Conservation (phyloP, 2,888 invertebrate genomes). For the Lycia hirtaria region DNA sequence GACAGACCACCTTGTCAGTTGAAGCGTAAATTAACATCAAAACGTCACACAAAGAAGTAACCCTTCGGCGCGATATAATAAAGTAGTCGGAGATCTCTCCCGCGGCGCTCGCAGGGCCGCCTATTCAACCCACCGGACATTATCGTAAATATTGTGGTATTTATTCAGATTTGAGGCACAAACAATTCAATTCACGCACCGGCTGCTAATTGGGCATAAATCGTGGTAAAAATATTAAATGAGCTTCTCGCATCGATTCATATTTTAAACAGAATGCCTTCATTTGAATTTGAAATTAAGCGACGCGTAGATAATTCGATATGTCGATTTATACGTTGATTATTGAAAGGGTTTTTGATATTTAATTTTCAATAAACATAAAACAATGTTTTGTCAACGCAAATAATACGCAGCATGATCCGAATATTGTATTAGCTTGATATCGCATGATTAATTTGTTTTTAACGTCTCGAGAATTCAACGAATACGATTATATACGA, state of each 20-base stretch:
- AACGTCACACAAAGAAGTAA: slow-evolving; percentile 79
- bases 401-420: slow-evolving; percentile 50
- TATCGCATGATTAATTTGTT: slow-evolving; percentile 59
- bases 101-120: slow-evolving; percentile 68
- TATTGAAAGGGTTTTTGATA: slow-evolving; percentile 55
- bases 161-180: slow-evolving; percentile 81
- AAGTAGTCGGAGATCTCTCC: slow-evolving; percentile 65
- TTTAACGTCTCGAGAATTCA: slow-evolving; percentile 51
- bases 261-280: slow-evolving; percentile 75
- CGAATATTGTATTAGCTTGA: slow-evolving; percentile 43
- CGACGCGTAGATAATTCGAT: slow-evolving; percentile 69
- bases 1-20: slow-evolving; percentile 77
- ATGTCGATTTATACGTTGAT: slow-evolving; percentile 67
- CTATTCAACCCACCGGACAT: slow-evolving; percentile 77
- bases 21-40: slow-evolving; percentile 74
- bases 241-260: slow-evolving; percentile 80
- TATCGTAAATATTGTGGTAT: slow-evolving; percentile 85
- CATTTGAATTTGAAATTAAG: slow-evolving; percentile 75
- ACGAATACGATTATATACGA: slow-evolving; percentile 55
- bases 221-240: slow-evolving; percentile 82
- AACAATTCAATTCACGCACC: slow-evolving; percentile 85
- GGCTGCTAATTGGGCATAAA: slow-evolving; percentile 83
- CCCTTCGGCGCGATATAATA: slow-evolving; percentile 79
- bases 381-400: slow-evolving; percentile 40
- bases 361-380: slow-evolving; percentile 55